phyloP scores from a whole-genome alignment of 2,797 vertebrate genomes.

The Threskiornis aethiopicus region DNA sequence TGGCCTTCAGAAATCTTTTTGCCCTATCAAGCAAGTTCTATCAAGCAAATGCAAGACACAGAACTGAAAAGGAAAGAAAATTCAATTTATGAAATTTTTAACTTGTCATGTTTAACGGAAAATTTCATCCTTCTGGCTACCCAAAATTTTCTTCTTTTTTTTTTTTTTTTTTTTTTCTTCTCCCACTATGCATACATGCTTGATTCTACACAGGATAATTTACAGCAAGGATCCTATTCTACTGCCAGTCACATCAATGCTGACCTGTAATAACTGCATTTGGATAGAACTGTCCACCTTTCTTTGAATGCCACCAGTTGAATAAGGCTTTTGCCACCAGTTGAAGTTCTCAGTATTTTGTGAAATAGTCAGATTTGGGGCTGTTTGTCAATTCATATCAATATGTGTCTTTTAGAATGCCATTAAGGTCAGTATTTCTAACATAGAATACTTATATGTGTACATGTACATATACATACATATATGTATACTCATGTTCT shows the following conservation, averaged over 20 bases:
- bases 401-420: background rate
- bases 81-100: background rate
- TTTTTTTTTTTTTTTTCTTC: no score
- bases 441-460: background rate
- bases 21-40: background rate
- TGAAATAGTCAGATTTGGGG: background rate
- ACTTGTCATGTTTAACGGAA: background rate
- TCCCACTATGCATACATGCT: rapidly evolving
- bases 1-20: background rate
- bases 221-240: background rate
- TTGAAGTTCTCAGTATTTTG: background rate
- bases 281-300: background rate
- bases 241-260: background rate
- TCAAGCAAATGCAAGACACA: background rate
- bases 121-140: background rate
- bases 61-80: background rate
- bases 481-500: background rate
- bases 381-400: background rate
- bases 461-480: background rate
- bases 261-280: background rate
- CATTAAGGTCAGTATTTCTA: background rate
- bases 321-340: background rate
- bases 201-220: background rate
- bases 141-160: no score
- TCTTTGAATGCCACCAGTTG: background rate